phyloP scores from a whole-genome alignment of 1,140 invertebrate species.

The Trachelipus rathkii region DNA sequence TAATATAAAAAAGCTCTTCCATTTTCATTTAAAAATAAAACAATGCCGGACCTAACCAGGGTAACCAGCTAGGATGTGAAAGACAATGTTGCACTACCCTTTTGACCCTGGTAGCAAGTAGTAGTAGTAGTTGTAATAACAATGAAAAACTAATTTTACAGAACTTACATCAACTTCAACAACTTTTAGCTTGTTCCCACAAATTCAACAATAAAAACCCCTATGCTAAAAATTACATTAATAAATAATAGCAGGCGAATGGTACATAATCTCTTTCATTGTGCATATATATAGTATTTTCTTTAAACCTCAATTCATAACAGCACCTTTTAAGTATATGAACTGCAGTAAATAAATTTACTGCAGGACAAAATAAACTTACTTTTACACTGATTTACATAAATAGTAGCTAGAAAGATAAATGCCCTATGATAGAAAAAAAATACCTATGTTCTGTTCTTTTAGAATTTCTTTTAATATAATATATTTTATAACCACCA shows the following conservation, averaged over 20 bases:
- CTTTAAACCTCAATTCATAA: background rate
- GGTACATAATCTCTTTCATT: background rate
- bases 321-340: background rate
- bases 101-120: background rate
- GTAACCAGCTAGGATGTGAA: background rate
- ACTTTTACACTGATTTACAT: too few species aligned
- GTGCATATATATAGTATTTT: background rate
- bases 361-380: too few species aligned
- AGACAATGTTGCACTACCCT: background rate
- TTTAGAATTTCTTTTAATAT: too few species aligned
- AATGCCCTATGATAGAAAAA: too few species aligned
- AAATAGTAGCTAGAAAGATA: too few species aligned
- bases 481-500: too few species aligned
- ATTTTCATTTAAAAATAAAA: background rate
- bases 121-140: background rate
- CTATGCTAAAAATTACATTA: background rate
- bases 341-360: background rate
- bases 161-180: background rate
- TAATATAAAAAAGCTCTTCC: background rate
- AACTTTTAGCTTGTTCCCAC: conserved; percentile 4
- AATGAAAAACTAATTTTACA: background rate
- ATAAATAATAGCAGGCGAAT: background rate
- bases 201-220: conserved; percentile 4
- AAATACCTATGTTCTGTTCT: too few species aligned
- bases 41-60: background rate